phyloP scores from a whole-genome alignment of 2,888 invertebrate species.

The Octonoba sinensis region DNA sequence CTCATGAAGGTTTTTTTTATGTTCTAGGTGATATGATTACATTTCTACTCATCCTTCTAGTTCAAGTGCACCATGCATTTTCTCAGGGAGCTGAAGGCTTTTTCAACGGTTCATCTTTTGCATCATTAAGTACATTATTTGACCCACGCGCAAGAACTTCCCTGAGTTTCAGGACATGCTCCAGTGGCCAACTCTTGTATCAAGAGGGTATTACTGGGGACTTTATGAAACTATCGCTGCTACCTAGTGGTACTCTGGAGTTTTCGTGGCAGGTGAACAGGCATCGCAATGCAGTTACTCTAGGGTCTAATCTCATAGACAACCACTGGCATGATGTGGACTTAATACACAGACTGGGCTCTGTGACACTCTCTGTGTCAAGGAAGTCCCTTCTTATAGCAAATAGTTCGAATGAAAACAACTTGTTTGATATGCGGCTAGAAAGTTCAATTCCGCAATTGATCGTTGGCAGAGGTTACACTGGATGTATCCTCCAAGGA shows the following conservation, averaged over 20 bases:
- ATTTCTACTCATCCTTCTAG: conserved; percentile 12
- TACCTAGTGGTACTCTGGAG: conserved; percentile 49
- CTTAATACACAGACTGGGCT: conserved; percentile 57
- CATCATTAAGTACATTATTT: conserved; percentile 52
- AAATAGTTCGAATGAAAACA: conserved; percentile 44
- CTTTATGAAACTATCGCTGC: conserved; percentile 55
- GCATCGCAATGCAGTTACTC: conserved; percentile 20
- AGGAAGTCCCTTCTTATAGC: conserved; percentile 45
- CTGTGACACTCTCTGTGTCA: conserved; percentile 51
- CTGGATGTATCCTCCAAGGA: conserved; percentile 87
- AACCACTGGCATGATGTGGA: conserved; percentile 66
- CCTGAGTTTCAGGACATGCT: conserved; percentile 66
- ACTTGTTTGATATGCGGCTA: conserved; percentile 57
- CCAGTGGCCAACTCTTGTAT: conserved; percentile 65
- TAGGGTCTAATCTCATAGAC: conserved; percentile 62
- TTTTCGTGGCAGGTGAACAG: conserved; percentile 60
- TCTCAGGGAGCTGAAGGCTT: conserved; percentile 63
- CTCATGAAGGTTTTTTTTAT: too few relatives aligned
- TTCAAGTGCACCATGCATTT: conserved; percentile 7
- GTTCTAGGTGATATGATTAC: conserved; percentile 49
- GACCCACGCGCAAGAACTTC: conserved; percentile 60
- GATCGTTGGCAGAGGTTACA: conserved; percentile 84
- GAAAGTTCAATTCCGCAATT: conserved; percentile 70
- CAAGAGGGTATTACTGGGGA: conserved; percentile 66
- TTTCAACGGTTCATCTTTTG: conserved; percentile 64